Conservation (phyloP, 2,888 invertebrate genomes). For the Xestia xanthographa region DNA sequence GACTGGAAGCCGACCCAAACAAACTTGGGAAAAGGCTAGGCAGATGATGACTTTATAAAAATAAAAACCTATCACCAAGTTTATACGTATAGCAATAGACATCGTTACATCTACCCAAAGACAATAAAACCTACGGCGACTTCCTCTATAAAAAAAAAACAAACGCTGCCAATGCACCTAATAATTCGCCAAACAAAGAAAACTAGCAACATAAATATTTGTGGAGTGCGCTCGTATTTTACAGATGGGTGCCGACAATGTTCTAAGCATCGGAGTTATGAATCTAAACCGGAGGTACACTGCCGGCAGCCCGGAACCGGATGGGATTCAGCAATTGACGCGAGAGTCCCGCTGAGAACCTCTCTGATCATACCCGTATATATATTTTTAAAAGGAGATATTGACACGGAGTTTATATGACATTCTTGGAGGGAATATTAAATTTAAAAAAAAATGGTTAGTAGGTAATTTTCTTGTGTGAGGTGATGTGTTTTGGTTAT, state of each 20-base stretch:
- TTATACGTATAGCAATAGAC: neutral
- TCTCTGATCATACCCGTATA: slow-evolving; percentile 71
- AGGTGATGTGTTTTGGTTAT: slow-evolving; percentile 4
- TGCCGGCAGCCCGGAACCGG: slow-evolving; percentile 84
- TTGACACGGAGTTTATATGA: slow-evolving; percentile 74
- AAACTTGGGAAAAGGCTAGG: no score
- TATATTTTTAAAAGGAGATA: slow-evolving; percentile 71
- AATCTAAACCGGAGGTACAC: slow-evolving; percentile 81
- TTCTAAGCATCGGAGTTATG: slow-evolving; percentile 82
- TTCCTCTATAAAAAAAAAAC: slow-evolving; percentile 25
- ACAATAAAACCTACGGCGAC: neutral
- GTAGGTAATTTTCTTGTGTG: slow-evolving; percentile 14
- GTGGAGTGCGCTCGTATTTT: slow-evolving; percentile 78
- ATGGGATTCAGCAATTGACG: slow-evolving; percentile 88
- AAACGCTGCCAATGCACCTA: slow-evolving; percentile 42
- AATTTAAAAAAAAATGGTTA: slow-evolving; percentile 50
- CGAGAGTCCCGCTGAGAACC: slow-evolving; percentile 80
- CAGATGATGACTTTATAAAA: no score
- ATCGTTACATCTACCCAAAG: neutral
- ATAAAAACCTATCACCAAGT: neutral
- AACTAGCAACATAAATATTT: slow-evolving; percentile 76
- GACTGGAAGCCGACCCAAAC: no score
- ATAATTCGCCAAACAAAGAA: slow-evolving; percentile 70
- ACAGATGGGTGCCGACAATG: slow-evolving; percentile 79
- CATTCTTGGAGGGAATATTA: slow-evolving; percentile 52